Evolutionary conservation across 2,888 invertebrate genomes (phyloP).

Genomic region (Scaptomyza cyrtandrae): DNA sequence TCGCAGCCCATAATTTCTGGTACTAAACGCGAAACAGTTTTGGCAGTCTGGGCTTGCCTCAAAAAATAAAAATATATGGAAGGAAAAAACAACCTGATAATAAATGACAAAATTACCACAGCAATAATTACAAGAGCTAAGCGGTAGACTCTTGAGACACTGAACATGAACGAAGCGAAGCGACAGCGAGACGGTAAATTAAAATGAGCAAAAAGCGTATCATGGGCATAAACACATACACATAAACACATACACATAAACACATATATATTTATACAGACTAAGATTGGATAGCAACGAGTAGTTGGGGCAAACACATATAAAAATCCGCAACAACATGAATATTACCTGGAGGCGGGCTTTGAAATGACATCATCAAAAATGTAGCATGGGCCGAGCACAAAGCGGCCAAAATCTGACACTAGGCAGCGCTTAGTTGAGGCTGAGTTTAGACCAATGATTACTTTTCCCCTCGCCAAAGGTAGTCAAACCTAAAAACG

Average conservation of each 20-base stretch:
- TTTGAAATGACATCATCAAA: conserved; percentile 77
- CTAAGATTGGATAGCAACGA: conserved; percentile 6
- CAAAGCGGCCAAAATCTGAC: conserved; percentile 77
- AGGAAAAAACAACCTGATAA: conserved; percentile 48
- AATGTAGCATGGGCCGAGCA: conserved; percentile 68
- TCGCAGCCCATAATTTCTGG: conserved; percentile 60
- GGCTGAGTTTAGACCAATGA: conserved; percentile 23
- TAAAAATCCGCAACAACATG: conserved; percentile 66
- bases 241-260: conserved; percentile 3
- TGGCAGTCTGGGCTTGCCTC: conserved; percentile 2
- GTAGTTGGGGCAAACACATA: conserved; percentile 3
- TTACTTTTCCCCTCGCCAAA: conserved; percentile 30
- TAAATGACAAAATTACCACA: conserved; percentile 77
- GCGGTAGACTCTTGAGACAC: conserved; percentile 8
- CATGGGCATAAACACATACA: conserved; percentile 9
- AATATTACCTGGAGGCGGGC: conserved; percentile 66
- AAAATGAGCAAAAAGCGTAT: conserved; percentile 26
- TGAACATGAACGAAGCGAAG: conserved; percentile 25
- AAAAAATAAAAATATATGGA: conserved; percentile 6
- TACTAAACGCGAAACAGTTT: conserved; percentile 70
- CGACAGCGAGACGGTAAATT: conserved; percentile 59
- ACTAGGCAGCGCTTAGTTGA: conserved; percentile 70
- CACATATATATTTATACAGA: too few relatives aligned
- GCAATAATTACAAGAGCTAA: conserved; percentile 65
- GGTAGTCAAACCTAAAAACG: conserved; percentile 68